A percentile compares a stretch with the other conserved stretches of the same genome.
These are phyloP conservation scores for Caenorhabditis sp. DNA, from an alignment of 2,888 invertebrate species.

Conservation along the genomic window DNA sequence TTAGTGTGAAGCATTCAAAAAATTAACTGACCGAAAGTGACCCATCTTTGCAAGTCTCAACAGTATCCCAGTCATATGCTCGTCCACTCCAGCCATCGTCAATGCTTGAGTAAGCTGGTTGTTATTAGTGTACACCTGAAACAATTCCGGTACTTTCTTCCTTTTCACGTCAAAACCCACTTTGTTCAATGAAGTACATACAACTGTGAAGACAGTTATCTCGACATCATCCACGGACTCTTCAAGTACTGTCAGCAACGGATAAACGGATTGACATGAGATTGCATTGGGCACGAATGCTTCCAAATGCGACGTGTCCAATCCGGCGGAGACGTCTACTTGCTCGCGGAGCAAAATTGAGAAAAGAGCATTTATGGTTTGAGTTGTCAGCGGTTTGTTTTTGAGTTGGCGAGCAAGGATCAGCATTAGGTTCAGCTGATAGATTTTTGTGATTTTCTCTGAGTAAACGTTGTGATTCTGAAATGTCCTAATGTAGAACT, in stretches of 20 bases:
- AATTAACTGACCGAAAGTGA: constrained; percentile 12
- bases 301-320: constrained; percentile 70
- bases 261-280: constrained; percentile 69
- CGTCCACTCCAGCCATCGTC: constrained; percentile 70
- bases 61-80: constrained; percentile 44
- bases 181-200: constrained; percentile 73
- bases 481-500: not conserved
- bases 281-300: constrained; percentile 66
- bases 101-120: constrained; percentile 72
- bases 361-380: constrained; percentile 72
- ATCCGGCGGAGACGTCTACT: constrained; percentile 71
- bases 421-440: constrained; percentile 49
- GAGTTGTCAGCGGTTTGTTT: constrained; percentile 56
- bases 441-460: constrained; percentile 37
- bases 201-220: constrained; percentile 71
- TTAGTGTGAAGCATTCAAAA: no score
- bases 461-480: constrained; percentile 53
- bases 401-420: constrained; percentile 75
- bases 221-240: constrained; percentile 65
- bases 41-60: constrained; percentile 29
- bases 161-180: constrained; percentile 25
- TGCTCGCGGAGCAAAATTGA: constrained; percentile 74
- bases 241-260: constrained; percentile 64
- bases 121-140: constrained; percentile 74
- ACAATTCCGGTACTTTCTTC: not conserved